phyloP scores from a whole-genome alignment of 2,888 invertebrate genomes.

The Andrena bicolor region DNA sequence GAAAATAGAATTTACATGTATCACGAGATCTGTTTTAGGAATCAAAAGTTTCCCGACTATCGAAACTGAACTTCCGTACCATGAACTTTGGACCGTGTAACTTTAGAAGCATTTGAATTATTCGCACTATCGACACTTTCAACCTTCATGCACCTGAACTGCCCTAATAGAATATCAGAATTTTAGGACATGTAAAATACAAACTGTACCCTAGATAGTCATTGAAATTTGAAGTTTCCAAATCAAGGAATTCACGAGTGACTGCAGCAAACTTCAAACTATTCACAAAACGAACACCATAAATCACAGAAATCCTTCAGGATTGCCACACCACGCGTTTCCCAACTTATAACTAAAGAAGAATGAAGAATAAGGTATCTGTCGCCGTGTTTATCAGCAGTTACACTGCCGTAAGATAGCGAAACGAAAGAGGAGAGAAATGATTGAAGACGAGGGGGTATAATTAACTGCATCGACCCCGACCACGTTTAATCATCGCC shows the following conservation, averaged over 20 bases:
- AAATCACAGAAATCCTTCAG: neutral
- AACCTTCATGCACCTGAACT: neutral
- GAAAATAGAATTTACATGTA: neutral
- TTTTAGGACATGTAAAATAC: neutral
- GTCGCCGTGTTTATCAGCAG: slow-evolving; percentile 5
- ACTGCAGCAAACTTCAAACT: too few species aligned
- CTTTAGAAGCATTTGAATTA: neutral
- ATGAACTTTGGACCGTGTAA: neutral
- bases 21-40: neutral
- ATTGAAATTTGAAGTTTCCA: neutral
- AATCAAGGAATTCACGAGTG: neutral
- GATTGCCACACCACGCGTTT: too few species aligned
- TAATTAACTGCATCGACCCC: slow-evolving; percentile 38
- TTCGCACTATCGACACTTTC: neutral
- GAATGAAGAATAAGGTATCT: neutral
- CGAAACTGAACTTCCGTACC: neutral
- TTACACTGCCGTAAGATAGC: neutral
- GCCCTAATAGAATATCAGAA: neutral
- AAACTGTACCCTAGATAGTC: neutral
- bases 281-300: too few species aligned
- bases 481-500: slow-evolving; percentile 48
- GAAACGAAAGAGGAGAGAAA: slow-evolving; percentile 7
- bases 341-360: too few species aligned
- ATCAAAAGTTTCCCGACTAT: neutral
- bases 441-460: neutral